Conservation (phyloP, 2,888 invertebrate species). For the Sinopyrophorus schimmeli region DNA sequence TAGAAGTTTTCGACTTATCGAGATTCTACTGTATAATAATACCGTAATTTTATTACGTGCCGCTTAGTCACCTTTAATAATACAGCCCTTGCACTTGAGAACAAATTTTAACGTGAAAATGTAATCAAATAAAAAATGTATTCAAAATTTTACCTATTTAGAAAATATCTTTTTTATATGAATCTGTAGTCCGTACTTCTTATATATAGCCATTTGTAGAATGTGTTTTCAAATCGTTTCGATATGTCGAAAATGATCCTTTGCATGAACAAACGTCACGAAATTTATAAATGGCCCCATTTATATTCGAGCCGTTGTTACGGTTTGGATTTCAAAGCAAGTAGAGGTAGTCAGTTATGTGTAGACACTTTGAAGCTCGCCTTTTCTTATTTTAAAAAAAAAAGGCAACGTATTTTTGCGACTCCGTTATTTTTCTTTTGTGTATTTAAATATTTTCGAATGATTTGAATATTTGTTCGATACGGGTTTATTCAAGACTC, state of each 20-base stretch:
- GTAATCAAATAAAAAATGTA: slow-evolving; percentile 31
- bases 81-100: no score
- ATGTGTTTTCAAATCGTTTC: slow-evolving; percentile 39
- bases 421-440: slow-evolving; percentile 17
- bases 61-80: no score
- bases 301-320: slow-evolving; percentile 41
- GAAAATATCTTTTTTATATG: slow-evolving; percentile 35
- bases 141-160: slow-evolving; percentile 34
- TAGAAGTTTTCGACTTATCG: no score
- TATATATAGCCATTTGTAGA: slow-evolving; percentile 38
- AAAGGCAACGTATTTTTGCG: slow-evolving; percentile 21
- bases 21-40: no score
- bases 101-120: slow-evolving; percentile 27
- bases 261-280: slow-evolving; percentile 42
- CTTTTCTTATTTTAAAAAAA: slow-evolving; percentile 20
- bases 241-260: slow-evolving; percentile 41
- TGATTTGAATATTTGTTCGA: no score
- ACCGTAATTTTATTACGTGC: no score
- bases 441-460: slow-evolving; percentile 15
- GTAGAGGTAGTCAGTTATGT: slow-evolving; percentile 34
- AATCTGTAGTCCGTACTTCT: slow-evolving; percentile 31
- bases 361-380: slow-evolving; percentile 25
- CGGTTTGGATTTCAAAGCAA: slow-evolving; percentile 36
- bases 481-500: no score
- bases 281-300: slow-evolving; percentile 43